These are phyloP conservation scores for Leptodactylus fallax DNA, from an alignment of 2,797 vertebrate species.

Conservation along the genomic window DNA sequence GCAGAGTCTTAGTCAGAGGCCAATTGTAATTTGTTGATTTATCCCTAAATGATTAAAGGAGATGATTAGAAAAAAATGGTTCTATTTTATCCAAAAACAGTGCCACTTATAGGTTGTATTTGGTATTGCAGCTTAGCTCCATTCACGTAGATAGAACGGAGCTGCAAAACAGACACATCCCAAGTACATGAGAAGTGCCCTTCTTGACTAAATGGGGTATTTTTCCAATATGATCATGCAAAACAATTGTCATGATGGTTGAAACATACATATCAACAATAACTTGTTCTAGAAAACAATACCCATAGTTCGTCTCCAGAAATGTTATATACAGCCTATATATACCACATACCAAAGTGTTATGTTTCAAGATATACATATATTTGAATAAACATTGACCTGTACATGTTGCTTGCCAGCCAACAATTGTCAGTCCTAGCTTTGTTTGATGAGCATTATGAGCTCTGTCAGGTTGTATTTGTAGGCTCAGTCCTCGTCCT, in stretches of 20 bases:
- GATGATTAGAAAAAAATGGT: no score
- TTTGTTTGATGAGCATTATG: slow-evolving; percentile 12
- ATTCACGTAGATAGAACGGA: neutral
- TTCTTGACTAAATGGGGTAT: no score
- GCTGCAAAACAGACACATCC: neutral
- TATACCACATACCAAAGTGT: neutral
- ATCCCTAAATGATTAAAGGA: no score
- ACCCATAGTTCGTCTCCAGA: no score
- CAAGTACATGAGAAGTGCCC: no score
- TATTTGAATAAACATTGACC: slow-evolving; percentile 20
- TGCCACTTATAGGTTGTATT: neutral
- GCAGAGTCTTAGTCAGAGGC: no score
- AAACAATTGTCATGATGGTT: neutral
- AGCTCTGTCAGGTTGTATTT: slow-evolving; percentile 61
- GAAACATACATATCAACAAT: no score
- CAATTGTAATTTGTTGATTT: no score
- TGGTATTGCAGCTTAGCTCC: neutral
- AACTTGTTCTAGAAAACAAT: no score
- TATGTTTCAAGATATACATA: slow-evolving; percentile 8
- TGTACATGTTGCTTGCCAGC: slow-evolving; percentile 29
- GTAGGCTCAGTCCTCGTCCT: slow-evolving; percentile 64
- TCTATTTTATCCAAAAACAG: neutral
- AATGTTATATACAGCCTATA: no score
- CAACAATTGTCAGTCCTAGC: slow-evolving; percentile 11
- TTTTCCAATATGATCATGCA: slow-evolving; percentile 8